phyloP scores from a whole-genome alignment of 2,113 vertebrate species.

The Xenopus laevis region DNA sequence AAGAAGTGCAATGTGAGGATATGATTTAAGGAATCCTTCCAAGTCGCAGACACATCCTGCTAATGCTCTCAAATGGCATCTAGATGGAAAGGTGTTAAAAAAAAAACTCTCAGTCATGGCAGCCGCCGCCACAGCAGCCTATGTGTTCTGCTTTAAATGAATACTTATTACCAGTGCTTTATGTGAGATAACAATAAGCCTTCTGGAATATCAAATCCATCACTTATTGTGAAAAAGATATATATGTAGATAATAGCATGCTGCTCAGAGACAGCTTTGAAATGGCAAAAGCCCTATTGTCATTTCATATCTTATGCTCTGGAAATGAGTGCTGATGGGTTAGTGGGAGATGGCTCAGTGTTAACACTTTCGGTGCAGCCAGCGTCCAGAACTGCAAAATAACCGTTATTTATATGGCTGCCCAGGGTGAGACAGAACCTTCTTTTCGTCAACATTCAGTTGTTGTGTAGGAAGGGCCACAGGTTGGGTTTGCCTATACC shows the following conservation, averaged over 20 bases:
- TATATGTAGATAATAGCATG: slow-evolving; percentile 4
- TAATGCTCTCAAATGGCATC: neutral
- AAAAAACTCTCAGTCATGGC: neutral
- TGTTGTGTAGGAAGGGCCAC: no score
- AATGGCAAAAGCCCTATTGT: neutral
- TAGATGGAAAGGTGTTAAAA: neutral
- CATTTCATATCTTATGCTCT: neutral
- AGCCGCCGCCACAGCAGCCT: neutral
- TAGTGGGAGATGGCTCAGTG: neutral
- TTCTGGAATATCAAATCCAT: neutral
- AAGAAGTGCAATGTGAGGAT: neutral
- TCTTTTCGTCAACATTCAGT: no score
- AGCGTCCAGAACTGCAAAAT: neutral
- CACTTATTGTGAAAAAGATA: neutral
- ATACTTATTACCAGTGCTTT: neutral
- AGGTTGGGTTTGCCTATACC: no score
- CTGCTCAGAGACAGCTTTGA: neutral
- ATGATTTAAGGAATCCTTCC: neutral
- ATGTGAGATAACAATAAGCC: neutral
- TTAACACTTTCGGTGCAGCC: neutral
- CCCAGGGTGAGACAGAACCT: no score
- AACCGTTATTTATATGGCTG: no score
- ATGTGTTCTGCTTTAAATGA: neutral
- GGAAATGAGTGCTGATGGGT: neutral
- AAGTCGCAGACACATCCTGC: neutral